These are phyloP conservation scores for Leptopilina syphax DNA, from an alignment of 2,888 invertebrate species.

Conservation along the genomic window DNA sequence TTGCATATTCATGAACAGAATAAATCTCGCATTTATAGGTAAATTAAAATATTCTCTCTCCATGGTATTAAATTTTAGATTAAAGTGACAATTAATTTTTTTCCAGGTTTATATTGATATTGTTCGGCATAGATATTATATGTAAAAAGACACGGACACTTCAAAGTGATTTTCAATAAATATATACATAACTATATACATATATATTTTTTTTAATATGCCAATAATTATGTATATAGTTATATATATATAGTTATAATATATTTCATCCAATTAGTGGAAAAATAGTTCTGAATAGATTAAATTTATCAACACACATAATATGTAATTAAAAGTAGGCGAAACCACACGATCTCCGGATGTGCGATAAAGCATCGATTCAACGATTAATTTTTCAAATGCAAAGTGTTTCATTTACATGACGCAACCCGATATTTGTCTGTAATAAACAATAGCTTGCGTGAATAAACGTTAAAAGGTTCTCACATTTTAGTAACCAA, in stretches of 20 bases:
- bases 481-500: background rate
- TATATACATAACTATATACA: no score
- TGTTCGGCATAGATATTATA: no score
- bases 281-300: conserved; percentile 15
- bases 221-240: no score
- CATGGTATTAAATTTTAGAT: conserved; percentile 11
- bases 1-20: conserved; percentile 26
- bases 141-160: no score
- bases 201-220: no score
- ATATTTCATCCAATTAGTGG: background rate
- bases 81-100: conserved; percentile 16
- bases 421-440: conserved; percentile 29
- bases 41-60: conserved; percentile 17
- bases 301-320: conserved; percentile 14
- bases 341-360: conserved; percentile 18
- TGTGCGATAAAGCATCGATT: conserved; percentile 32
- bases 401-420: conserved; percentile 28
- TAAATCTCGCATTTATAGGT: conserved; percentile 14
- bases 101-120: conserved; percentile 1
- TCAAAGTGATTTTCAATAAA: no score
- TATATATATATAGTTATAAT: no score
- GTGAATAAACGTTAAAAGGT: conserved; percentile 28
- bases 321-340: conserved; percentile 16
- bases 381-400: conserved; percentile 28
- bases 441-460: conserved; percentile 34